These are phyloP conservation scores for Stenotaenia linearis DNA, from an alignment of 2,888 invertebrate genomes.

Conservation along the genomic window DNA sequence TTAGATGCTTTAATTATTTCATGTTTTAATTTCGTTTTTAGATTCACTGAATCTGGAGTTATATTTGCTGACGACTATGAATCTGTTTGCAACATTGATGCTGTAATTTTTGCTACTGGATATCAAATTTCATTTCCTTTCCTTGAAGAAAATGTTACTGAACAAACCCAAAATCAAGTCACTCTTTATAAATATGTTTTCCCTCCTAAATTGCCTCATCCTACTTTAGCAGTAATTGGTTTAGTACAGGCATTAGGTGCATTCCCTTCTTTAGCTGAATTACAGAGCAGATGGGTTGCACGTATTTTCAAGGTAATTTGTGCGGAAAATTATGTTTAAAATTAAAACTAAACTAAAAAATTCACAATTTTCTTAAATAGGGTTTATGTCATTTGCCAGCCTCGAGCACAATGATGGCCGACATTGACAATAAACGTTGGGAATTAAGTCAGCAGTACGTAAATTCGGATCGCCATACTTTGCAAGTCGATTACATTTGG, in stretches of 20 bases:
- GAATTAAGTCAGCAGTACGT: conserved; percentile 41
- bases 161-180: background rate
- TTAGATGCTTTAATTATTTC: background rate
- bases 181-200: conserved; percentile 26
- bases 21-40: background rate
- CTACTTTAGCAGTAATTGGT: conserved; percentile 18
- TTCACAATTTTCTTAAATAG: background rate
- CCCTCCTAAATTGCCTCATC: background rate
- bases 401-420: conserved; percentile 38
- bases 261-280: background rate
- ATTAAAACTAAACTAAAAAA: background rate
- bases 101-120: conserved; percentile 33
- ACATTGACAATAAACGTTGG: conserved; percentile 39
- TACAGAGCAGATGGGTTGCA: conserved; percentile 1
- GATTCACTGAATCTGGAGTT: conserved; percentile 41
- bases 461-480: conserved; percentile 41
- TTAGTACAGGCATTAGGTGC: background rate
- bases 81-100: background rate
- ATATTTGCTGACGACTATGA: conserved; percentile 38
- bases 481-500: conserved; percentile 40
- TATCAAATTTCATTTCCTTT: conserved; percentile 32
- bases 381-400: conserved; percentile 27
- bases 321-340: background rate
- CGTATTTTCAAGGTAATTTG: background rate
- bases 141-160: conserved; percentile 1